phyloP scores from a whole-genome alignment of 2,113 vertebrate genomes.

The Platysteira castanea region DNA sequence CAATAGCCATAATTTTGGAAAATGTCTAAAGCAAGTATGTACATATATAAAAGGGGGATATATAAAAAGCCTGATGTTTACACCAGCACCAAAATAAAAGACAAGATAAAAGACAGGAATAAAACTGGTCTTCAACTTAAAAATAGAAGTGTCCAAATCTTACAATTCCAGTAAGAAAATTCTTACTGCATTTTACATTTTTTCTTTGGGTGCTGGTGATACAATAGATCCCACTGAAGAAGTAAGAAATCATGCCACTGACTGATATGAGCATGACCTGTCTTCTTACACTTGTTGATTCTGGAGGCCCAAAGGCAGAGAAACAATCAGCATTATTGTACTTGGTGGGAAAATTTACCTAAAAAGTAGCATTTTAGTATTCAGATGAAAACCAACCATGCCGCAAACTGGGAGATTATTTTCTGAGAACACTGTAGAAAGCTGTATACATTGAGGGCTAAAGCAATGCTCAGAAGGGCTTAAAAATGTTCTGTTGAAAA shows the following conservation, averaged over 20 bases:
- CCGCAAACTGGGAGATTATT: neutral
- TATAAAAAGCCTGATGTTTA: neutral
- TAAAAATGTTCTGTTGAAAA: neutral
- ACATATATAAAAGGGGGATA: neutral
- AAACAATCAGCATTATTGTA: neutral
- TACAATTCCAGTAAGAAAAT: neutral
- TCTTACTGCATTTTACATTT: neutral
- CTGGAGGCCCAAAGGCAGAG: neutral
- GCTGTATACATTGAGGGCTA: neutral
- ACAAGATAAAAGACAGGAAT: neutral
- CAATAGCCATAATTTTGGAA: neutral
- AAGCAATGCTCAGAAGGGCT: neutral
- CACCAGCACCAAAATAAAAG: neutral
- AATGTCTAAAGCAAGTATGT: neutral
- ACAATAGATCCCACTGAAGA: neutral
- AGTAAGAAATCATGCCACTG: neutral
- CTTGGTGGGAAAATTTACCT: neutral
- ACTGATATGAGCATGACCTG: neutral
- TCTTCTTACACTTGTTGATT: neutral
- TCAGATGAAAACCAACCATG: neutral
- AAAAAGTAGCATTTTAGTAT: neutral
- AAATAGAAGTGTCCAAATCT: neutral
- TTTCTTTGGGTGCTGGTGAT: neutral
- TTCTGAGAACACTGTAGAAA: neutral
- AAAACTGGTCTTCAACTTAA: neutral